These are phyloP conservation scores for Pygoscelis antarcticus DNA, from an alignment of 2,113 vertebrate species.

Conservation along the genomic window DNA sequence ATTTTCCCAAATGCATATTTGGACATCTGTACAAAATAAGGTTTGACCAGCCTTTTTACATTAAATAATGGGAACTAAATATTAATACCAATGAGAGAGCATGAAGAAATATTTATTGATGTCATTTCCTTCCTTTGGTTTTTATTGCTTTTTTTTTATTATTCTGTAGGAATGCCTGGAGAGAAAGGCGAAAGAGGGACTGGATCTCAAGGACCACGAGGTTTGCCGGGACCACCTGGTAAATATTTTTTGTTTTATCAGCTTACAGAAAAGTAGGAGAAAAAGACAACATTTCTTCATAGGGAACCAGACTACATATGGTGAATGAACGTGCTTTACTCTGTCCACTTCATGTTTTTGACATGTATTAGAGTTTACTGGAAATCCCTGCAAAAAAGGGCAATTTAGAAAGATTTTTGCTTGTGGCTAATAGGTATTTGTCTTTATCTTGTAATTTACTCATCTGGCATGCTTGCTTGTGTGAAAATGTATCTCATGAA, in stretches of 20 bases:
- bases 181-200: slow-evolving; percentile 92
- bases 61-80: slow-evolving; percentile 27
- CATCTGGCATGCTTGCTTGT: not conserved
- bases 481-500: not conserved
- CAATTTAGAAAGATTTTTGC: not conserved
- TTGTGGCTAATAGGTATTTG: not conserved
- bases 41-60: slow-evolving; percentile 1
- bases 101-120: not conserved
- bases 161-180: slow-evolving; percentile 82
- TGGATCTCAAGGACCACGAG: slow-evolving; percentile 88
- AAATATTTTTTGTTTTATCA: slow-evolving; percentile 40
- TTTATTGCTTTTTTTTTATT: not conserved
- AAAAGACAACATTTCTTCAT: not conserved
- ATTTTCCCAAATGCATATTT: not conserved
- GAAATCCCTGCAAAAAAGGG: not conserved
- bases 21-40: slow-evolving; percentile 45
- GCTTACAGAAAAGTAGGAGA: not conserved
- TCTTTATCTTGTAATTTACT: not conserved
- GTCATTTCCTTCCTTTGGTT: not conserved
- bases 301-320: not conserved
- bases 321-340: not conserved
- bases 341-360: not conserved
- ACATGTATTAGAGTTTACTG: not conserved
- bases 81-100: not conserved
- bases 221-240: slow-evolving; percentile 88